These are phyloP conservation scores for Meiosimyza decipiens DNA, from an alignment of 2,888 invertebrate genomes.

Conservation along the genomic window DNA sequence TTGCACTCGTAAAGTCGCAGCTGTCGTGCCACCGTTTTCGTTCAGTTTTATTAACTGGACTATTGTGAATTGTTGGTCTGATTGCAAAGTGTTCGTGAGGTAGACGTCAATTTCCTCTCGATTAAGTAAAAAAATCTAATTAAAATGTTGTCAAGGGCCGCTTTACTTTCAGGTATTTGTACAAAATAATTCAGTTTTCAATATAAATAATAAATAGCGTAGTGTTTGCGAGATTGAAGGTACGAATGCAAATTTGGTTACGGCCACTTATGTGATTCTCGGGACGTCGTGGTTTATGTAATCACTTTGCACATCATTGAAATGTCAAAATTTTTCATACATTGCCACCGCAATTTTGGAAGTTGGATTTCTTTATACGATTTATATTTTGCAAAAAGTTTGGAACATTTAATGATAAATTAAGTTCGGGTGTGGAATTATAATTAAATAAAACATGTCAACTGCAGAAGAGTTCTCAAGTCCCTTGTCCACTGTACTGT, in stretches of 20 bases:
- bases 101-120: conserved; percentile 48
- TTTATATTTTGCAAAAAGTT: conserved; percentile 42
- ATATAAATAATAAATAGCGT: background rate
- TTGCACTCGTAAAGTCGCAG: background rate
- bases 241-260: background rate
- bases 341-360: conserved; percentile 8
- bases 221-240: background rate
- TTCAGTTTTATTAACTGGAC: background rate
- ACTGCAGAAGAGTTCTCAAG: no score
- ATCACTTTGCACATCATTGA: conserved; percentile 51
- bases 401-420: no score
- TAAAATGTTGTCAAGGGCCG: conserved; percentile 77
- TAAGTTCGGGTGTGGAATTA: no score
- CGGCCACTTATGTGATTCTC: conserved; percentile 37
- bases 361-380: no score
- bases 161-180: conserved; percentile 74
- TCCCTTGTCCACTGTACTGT: no score
- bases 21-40: conserved; percentile 17
- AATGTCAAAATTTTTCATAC: conserved; percentile 45
- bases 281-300: conserved; percentile 60
- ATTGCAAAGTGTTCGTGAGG: conserved; percentile 36
- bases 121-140: conserved; percentile 55
- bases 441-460: no score
- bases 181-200: background rate
- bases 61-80: conserved; percentile 41